A percentile compares a stretch with the other conserved stretches of the same genome.
phyloP scores from a whole-genome alignment of 2,888 invertebrate species.

The Cantharis nigra region DNA sequence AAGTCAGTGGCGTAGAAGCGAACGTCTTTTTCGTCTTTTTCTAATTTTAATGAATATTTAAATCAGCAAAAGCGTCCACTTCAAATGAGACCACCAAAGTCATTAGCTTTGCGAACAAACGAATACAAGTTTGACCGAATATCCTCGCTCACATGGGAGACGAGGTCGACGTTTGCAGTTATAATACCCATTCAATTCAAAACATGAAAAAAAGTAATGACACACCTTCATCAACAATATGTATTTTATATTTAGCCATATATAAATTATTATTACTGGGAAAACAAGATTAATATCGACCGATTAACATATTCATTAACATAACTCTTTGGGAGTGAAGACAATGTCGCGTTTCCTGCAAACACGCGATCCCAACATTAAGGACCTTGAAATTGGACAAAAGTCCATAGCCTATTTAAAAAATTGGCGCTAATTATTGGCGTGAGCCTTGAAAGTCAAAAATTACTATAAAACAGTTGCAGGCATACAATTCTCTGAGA shows the following conservation, averaged over 20 bases:
- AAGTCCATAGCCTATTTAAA: neutral
- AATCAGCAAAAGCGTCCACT: neutral
- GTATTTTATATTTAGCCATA: neutral
- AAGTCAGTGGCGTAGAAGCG: neutral
- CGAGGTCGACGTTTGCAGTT: neutral
- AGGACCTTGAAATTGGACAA: neutral
- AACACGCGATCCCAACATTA: conserved; percentile 5
- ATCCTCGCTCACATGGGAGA: neutral
- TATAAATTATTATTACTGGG: conserved; percentile 11
- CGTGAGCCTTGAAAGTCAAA: neutral
- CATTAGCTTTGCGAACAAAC: neutral
- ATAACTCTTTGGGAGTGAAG: neutral
- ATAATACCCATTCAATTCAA: neutral
- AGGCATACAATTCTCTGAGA: neutral
- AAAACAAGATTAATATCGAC: conserved; percentile 13
- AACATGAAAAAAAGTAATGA: neutral
- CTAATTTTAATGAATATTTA: neutral
- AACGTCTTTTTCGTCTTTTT: neutral
- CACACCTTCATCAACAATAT: conserved; percentile 6
- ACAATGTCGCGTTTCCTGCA: neutral
- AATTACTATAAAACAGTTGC: neutral
- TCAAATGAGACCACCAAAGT: neutral
- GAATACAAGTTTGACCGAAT: neutral
- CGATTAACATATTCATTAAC: conserved; percentile 4
- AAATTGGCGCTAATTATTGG: neutral